Conservation (phyloP, 2,113 vertebrate species). For the Struthio camelus region DNA sequence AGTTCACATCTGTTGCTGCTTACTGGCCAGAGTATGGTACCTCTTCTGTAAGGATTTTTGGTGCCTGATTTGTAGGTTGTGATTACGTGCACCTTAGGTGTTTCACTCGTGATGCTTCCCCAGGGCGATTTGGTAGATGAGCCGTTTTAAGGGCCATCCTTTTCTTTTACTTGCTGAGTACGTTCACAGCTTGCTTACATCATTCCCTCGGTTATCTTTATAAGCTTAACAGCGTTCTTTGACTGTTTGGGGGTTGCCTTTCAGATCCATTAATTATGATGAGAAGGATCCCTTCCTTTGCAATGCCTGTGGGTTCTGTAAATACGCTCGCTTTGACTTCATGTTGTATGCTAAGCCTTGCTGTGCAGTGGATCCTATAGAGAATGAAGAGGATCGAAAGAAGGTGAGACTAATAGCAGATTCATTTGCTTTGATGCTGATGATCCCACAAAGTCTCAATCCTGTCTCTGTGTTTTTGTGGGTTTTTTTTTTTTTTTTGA, state of each 20-base stretch:
- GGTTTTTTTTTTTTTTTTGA: no score
- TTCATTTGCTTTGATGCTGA: background rate
- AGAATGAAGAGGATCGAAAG: slow-evolving; percentile 97
- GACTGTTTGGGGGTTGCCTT: background rate
- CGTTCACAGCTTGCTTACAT: background rate
- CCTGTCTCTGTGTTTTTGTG: background rate
- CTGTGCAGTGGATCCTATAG: slow-evolving; percentile 97
- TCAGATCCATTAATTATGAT: slow-evolving; percentile 97
- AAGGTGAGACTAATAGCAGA: slow-evolving; percentile 78
- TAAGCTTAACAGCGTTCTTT: background rate
- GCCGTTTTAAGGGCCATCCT: background rate
- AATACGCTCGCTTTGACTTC: slow-evolving; percentile 98
- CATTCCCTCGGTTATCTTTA: background rate
- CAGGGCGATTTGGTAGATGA: background rate
- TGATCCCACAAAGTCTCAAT: background rate
- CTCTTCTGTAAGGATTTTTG: background rate
- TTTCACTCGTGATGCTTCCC: background rate
- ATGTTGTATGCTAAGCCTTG: slow-evolving; percentile 98
- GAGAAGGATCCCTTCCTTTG: slow-evolving; percentile 99
- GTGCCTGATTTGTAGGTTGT: background rate
- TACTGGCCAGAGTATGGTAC: background rate
- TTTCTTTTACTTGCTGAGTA: background rate
- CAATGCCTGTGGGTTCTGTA: slow-evolving; percentile 98
- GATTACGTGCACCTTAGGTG: background rate
- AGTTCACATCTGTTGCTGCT: background rate